Evolutionary conservation across 2,113 vertebrate species (phyloP).

Genomic region (Seriola aureovittata): DNA sequence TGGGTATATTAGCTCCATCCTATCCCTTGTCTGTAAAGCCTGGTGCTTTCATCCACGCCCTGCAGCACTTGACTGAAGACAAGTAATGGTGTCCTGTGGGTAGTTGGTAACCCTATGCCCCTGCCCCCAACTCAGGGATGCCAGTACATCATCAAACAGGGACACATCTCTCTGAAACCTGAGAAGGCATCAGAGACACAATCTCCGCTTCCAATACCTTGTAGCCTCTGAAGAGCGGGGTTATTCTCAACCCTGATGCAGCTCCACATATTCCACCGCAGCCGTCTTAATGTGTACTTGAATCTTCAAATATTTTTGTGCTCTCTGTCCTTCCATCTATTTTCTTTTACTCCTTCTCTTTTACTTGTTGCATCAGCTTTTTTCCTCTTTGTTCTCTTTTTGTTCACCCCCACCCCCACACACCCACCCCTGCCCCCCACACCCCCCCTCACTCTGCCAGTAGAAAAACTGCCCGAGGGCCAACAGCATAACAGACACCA

Average conservation of each 20-base stretch:
- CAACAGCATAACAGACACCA: conserved; percentile 69
- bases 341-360: conserved; percentile 32
- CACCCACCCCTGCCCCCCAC: too few relatives aligned
- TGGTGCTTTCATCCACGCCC: conserved; percentile 76
- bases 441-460: conserved; percentile 14
- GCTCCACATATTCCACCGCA: conserved; percentile 37
- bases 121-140: conserved; percentile 52
- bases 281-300: conserved; percentile 23
- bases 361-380: conserved; percentile 38
- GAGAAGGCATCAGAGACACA: conserved; percentile 74
- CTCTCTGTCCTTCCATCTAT: conserved; percentile 32
- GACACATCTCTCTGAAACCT: conserved; percentile 71
- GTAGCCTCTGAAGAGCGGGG: conserved; percentile 55
- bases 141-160: conserved; percentile 73
- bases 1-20: conserved; percentile 38
- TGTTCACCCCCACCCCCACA: background rate
- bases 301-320: conserved; percentile 27
- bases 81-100: conserved; percentile 76
- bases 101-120: conserved; percentile 75
- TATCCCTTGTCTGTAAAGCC: conserved; percentile 31
- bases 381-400: conserved; percentile 46
- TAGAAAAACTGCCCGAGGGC: conserved; percentile 62
- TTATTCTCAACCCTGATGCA: conserved; percentile 27
- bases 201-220: conserved; percentile 47
- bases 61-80: conserved; percentile 68